Base-by-base conservation (phyloP, 2,113 vertebrate genomes). In the Ptychochromis oligacanthus region DNA sequence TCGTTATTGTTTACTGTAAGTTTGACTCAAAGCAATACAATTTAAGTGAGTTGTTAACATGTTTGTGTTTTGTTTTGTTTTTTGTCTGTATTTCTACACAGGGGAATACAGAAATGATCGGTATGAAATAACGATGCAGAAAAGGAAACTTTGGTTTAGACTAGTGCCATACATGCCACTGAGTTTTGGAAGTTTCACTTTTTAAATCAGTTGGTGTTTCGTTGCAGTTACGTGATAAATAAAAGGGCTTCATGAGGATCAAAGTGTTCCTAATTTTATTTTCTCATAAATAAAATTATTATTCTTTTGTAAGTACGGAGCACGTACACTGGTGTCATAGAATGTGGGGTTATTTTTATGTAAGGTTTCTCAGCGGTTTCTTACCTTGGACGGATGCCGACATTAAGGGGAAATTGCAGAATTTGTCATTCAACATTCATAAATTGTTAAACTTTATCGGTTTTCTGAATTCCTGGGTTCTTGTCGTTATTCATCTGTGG, bases 221-320 rank as follows among this genome's bases (percentile, higher is more conserved):
- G 18, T 4, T 82, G 65, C 24, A 65, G 10, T 61, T 57, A 43
- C 17, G 46, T 1, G 4, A 70, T 57, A 14, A 85, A 67, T 64
- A 10, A 84, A 91, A 89, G 85, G 87, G 85, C 91, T 92, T 72
- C 86, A 81, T 40, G 12, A 59, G 62, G 77, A 87, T 83, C 75
- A 15, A 31, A 65, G 79, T 90, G 75, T 55, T 90, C 81, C 83
- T 74, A 5, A 60, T 57, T 89, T 90, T 70, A 78, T 67, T 86
- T 89, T 75, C 74, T 85, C 84, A 80, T 15, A 61, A 52, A 65
- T 57, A 64, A 54, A 67, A 43, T 80, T n/a, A 79, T 81, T 64
- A 75, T 85, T 82, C 79, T 83, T 88, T 87, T 67, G 26, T 46
- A 84, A 60, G 38, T 86, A 88, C 77, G 59, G 36, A 74, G 75